Base-by-base conservation (phyloP, 2,888 invertebrate genomes). In the Dryococelus australis region DNA sequence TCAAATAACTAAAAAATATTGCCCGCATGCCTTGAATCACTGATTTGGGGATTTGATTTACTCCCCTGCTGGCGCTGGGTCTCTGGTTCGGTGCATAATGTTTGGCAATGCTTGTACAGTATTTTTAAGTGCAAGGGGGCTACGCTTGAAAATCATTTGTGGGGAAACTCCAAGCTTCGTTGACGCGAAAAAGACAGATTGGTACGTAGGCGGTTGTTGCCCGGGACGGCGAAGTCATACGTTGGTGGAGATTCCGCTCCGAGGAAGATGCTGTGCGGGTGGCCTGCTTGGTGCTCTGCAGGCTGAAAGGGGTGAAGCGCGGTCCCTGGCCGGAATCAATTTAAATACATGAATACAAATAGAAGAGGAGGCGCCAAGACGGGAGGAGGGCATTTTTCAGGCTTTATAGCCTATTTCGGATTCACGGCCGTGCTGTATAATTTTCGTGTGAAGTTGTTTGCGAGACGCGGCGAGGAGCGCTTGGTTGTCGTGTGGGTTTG, bases 301-400 rank as follows among this genome's bases (percentile, higher is more conserved):
- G 28, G 28, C 83, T 43, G 43, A 27, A 83, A 28, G 83, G 83
- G 83, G 35, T 83, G 35, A 35, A 12, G 8, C 28, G 28, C n/a
- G 13, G 20, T 43, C 83, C 83, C 35, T 83, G 28, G 28, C 16
- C 83, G 43, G 83, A 83, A 83, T 83, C 83, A 83, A 83, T 83
- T 83, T 83, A 83, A 83, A 83, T 83, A 83, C 83, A 83, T 83
- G 83, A 83, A 83, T 83, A 83, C 83, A 83, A 83, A 83, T 83
- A 83, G 28, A 83, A 28, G 28, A 83, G 16, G 43, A 27, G n/a
- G 8, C 0, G 65, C 10, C 83, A 3, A 10, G 83, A 13, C 6
- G 6, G 83, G 83, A 0, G 83, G 43, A 83, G 28, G 83, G 83
- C 43, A 83, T 83, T 83, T 83, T 83, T 83, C 83, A 83, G 43